These are phyloP conservation scores for Ceyx erithaca DNA, from an alignment of 2,797 vertebrate species.

Conservation along the genomic window DNA sequence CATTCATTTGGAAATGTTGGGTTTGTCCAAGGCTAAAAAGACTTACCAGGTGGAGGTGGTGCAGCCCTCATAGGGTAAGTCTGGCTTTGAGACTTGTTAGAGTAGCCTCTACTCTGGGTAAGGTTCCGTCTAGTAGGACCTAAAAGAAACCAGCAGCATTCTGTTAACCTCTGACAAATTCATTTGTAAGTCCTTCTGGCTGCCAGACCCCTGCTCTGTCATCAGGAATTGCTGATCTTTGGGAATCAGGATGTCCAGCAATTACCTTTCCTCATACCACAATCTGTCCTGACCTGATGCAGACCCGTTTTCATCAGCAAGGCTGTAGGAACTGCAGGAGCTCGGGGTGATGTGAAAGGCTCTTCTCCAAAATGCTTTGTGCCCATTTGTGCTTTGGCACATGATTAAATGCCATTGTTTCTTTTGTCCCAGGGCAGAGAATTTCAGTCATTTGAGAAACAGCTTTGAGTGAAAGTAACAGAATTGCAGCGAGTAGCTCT, in stretches of 20 bases:
- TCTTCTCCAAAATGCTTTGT: neutral
- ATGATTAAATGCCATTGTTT: neutral
- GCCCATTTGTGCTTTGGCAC: neutral
- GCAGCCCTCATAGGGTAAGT: slow-evolving; percentile 87
- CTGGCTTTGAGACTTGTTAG: slow-evolving; percentile 81
- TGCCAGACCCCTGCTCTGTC: neutral
- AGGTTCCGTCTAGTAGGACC: slow-evolving; percentile 89
- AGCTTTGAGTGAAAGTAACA: neutral
- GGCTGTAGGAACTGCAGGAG: neutral
- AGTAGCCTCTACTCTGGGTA: slow-evolving; percentile 72
- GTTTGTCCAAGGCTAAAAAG: neutral
- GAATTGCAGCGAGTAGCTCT: neutral
- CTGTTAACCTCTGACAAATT: neutral
- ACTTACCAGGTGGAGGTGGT: slow-evolving; percentile 92
- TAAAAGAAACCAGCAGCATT: slow-evolving; percentile 61
- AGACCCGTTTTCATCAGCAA: neutral
- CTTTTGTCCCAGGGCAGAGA: neutral
- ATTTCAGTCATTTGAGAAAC: neutral
- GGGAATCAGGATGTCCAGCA: neutral
- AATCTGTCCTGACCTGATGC: neutral
- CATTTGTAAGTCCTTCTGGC: neutral
- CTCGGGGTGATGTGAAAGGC: neutral
- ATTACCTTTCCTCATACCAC: neutral
- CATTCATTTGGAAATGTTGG: neutral
- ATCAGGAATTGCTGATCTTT: neutral